These are phyloP conservation scores for Meteorus sp. DNA, from an alignment of 1,140 invertebrate genomes.

Conservation along the genomic window DNA sequence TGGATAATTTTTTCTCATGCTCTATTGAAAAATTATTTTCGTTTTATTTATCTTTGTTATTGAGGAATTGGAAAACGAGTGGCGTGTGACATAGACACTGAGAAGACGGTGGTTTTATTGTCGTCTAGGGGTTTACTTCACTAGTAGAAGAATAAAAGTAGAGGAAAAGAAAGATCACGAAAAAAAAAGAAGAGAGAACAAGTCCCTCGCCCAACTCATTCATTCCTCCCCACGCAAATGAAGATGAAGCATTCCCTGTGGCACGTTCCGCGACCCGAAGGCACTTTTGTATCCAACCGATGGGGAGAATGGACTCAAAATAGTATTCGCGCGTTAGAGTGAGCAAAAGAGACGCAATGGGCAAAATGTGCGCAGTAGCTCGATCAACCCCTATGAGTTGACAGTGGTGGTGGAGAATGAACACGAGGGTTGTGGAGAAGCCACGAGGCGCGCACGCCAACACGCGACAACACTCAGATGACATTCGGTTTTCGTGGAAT, in stretches of 20 bases:
- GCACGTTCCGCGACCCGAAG: constrained; percentile 14
- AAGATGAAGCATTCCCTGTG: constrained; percentile 48
- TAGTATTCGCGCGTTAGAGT: too few relatives aligned
- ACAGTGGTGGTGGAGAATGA: constrained; percentile 38
- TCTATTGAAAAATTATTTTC: too few relatives aligned
- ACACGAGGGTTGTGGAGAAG: constrained; percentile 38
- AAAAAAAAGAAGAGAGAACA: too few relatives aligned
- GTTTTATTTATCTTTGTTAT: too few relatives aligned
- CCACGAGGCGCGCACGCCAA: constrained; percentile 51
- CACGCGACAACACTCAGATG: constrained; percentile 46
- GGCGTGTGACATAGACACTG: constrained; percentile 24
- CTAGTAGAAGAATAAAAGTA: too few relatives aligned
- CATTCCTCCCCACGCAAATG: constrained; percentile 48
- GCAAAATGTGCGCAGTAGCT: constrained; percentile 31
- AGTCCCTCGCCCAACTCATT: constrained; percentile 26
- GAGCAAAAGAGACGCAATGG: background rate
- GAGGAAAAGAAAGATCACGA: too few relatives aligned
- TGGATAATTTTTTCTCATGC: too few relatives aligned
- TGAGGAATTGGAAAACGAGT: too few relatives aligned
- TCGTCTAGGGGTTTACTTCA: constrained; percentile 42
- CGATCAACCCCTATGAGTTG: constrained; percentile 23
- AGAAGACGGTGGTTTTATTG: constrained; percentile 54
- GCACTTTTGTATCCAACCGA: constrained; percentile 26
- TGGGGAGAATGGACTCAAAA: constrained; percentile 37
- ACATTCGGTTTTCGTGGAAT: constrained; percentile 37